These are phyloP conservation scores for Petrocephalus schoutedeni DNA, from an alignment of 2,797 vertebrate species.

Conservation along the genomic window DNA sequence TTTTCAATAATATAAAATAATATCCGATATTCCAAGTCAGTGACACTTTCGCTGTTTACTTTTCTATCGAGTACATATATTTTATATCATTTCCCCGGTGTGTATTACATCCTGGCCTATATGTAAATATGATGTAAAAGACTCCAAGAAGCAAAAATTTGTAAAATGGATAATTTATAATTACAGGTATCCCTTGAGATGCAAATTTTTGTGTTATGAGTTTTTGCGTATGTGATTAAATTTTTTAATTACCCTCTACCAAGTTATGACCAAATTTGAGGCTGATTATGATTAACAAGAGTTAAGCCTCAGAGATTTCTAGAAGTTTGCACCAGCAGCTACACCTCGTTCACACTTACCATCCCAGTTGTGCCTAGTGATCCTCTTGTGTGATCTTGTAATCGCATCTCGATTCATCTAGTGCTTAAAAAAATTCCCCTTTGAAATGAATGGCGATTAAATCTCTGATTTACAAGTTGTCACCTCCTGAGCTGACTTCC, in stretches of 20 bases:
- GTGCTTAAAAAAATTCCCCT: background rate
- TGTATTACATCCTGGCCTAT: background rate
- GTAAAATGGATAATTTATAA: background rate
- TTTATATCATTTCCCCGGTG: background rate
- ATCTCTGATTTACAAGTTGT: background rate
- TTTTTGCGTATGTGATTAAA: background rate
- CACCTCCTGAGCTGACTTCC: background rate
- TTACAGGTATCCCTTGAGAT: background rate
- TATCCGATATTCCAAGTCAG: background rate
- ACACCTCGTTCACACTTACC: background rate
- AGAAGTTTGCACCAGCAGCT: background rate
- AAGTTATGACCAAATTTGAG: background rate
- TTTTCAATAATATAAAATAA: constrained; percentile 11
- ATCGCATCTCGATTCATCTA: background rate
- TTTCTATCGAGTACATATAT: background rate
- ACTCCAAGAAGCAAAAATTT: background rate
- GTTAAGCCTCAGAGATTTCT: background rate
- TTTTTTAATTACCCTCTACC: background rate
- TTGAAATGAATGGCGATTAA: background rate
- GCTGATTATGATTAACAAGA: background rate
- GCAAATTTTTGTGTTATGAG: background rate
- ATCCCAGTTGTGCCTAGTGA: background rate
- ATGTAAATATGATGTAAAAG: background rate
- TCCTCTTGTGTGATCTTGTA: background rate
- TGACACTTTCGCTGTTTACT: background rate